These are phyloP conservation scores for Rhinichthys klamathensis DNA, from an alignment of 2,113 vertebrate species.

Conservation along the genomic window DNA sequence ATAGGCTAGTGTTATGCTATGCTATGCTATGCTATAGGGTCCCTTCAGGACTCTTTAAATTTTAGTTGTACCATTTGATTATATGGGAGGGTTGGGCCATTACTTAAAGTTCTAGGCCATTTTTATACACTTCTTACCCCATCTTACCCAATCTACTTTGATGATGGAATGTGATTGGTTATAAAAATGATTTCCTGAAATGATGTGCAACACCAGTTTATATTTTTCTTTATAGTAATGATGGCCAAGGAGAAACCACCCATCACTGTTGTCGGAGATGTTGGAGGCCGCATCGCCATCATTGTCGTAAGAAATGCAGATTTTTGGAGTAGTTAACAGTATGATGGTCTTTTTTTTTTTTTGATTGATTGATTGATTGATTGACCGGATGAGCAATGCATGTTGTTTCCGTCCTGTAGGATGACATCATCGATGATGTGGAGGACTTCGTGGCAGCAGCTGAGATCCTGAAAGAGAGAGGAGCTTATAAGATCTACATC, in stretches of 20 bases:
- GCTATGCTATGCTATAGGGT: not conserved
- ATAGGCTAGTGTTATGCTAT: not conserved
- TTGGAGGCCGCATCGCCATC: constrained; percentile 96
- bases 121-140: constrained; percentile 63
- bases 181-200: not conserved
- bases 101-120: not conserved
- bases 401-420: constrained; percentile 73
- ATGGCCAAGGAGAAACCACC: constrained; percentile 99
- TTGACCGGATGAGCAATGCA: not conserved
- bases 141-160: constrained; percentile 77
- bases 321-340: not conserved
- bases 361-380: too few relatives aligned
- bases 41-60: not conserved
- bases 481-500: constrained; percentile 97
- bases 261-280: constrained; percentile 97
- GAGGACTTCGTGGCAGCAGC: constrained; percentile 96
- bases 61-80: too few relatives aligned
- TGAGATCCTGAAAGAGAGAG: constrained; percentile 96
- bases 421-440: constrained; percentile 97
- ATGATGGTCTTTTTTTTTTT: not conserved
- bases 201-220: constrained; percentile 18
- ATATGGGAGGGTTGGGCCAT: not conserved
- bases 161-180: constrained; percentile 37
- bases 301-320: constrained; percentile 87
- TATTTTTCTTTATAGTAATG: constrained; percentile 84